These are phyloP conservation scores for Cercocebus atys DNA, from an alignment of 2,113 vertebrate species.

Conservation along the genomic window DNA sequence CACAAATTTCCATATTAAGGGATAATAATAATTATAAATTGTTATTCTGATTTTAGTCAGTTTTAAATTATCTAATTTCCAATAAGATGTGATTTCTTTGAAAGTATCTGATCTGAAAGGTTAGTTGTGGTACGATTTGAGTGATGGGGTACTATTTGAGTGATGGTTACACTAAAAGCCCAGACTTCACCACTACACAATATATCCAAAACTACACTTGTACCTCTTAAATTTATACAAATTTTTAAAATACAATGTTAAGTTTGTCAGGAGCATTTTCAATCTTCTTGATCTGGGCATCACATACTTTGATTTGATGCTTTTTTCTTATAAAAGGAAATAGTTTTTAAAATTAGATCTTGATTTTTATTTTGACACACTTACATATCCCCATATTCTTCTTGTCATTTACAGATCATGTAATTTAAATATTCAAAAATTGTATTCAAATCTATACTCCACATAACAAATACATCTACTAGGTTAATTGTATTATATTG, in stretches of 20 bases:
- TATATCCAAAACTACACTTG: neutral
- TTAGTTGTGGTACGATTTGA: neutral
- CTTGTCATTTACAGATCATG: neutral
- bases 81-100: neutral
- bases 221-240: neutral
- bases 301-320: neutral
- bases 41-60: neutral
- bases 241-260: neutral
- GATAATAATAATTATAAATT: neutral
- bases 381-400: slow-evolving; percentile 16
- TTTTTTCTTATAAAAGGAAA: slow-evolving; percentile 15
- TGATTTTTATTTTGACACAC: neutral
- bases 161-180: neutral
- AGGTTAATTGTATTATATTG: neutral
- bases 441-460: neutral
- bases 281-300: neutral
- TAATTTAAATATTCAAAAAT: slow-evolving; percentile 23
- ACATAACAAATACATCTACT: neutral
- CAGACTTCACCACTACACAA: neutral
- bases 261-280: neutral
- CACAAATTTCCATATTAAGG: neutral
- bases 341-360: slow-evolving; percentile 32
- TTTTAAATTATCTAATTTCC: slow-evolving; percentile 18
- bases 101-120: neutral
- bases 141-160: neutral